These are phyloP conservation scores for Acanthisitta chloris DNA, from an alignment of 2,113 vertebrate species.

Conservation along the genomic window DNA sequence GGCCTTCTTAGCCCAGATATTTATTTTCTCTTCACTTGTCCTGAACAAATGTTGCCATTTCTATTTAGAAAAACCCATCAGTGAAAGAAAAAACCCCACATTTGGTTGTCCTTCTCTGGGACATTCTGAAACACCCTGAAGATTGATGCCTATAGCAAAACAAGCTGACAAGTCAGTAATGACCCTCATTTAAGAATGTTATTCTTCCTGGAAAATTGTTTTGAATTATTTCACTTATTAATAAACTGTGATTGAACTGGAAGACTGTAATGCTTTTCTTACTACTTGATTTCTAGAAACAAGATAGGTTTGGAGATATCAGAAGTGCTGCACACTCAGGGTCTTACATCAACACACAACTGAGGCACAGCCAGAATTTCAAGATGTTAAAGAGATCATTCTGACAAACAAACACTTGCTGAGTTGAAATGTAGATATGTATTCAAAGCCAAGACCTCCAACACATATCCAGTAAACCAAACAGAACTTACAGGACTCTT, in stretches of 20 bases:
- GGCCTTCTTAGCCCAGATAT: neutral
- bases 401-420: neutral
- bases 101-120: neutral
- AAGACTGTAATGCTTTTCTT: neutral
- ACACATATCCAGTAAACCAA: accelerated
- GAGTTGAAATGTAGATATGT: neutral
- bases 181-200: neutral
- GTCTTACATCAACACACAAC: neutral
- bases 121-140: neutral
- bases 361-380: neutral
- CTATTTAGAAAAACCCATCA: neutral
- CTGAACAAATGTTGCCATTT: neutral
- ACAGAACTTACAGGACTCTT: neutral
- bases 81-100: neutral
- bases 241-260: neutral
- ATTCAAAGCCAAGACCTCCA: neutral
- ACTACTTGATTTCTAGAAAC: neutral
- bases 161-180: neutral
- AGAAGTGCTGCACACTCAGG: neutral
- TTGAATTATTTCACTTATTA: neutral
- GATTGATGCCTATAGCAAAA: neutral
- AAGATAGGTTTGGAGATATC: neutral
- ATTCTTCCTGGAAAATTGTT: neutral
- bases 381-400: neutral
- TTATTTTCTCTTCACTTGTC: neutral